Evolutionary conservation across 2,888 invertebrate species (phyloP).

Genomic region (Synergus umbraculus): DNA sequence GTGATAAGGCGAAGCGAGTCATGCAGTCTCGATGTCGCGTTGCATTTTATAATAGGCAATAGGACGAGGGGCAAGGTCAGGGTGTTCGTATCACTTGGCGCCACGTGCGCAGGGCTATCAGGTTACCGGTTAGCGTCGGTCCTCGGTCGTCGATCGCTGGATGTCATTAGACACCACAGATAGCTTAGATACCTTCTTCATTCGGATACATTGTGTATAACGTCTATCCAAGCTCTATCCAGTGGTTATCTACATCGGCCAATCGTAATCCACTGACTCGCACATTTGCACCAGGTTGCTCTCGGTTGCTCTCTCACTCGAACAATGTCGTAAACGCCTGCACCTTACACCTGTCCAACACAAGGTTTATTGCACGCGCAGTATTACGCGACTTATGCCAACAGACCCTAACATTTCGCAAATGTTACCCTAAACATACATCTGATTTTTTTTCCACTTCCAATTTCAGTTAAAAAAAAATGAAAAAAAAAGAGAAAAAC

Average conservation of each 20-base stretch:
- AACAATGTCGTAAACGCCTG: constrained; percentile 41
- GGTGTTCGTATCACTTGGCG: constrained; percentile 60
- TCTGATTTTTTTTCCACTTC: neutral
- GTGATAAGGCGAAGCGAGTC: neutral
- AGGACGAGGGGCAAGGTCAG: neutral
- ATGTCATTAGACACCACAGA: constrained; percentile 62
- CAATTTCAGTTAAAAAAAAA: too few relatives aligned
- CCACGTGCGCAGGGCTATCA: constrained; percentile 65
- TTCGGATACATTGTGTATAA: constrained; percentile 7
- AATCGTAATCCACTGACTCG: constrained; percentile 37
- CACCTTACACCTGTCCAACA: constrained; percentile 41
- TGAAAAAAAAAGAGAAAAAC: too few relatives aligned
- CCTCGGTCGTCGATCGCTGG: constrained; percentile 54
- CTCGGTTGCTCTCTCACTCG: constrained; percentile 26
- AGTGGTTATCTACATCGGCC: constrained; percentile 33
- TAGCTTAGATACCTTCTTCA: constrained; percentile 37
- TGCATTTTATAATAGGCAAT: neutral
- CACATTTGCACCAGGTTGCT: constrained; percentile 22
- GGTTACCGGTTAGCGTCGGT: constrained; percentile 60
- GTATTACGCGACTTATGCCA: constrained; percentile 26
- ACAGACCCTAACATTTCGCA: neutral
- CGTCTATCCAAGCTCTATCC: constrained; percentile 24
- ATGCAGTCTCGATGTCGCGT: neutral
- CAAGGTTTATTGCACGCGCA: constrained; percentile 33
- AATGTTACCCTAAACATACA: constrained; percentile 8